Evolutionary conservation across 2,113 vertebrate genomes (phyloP).

Genomic region (Gavia stellata): DNA sequence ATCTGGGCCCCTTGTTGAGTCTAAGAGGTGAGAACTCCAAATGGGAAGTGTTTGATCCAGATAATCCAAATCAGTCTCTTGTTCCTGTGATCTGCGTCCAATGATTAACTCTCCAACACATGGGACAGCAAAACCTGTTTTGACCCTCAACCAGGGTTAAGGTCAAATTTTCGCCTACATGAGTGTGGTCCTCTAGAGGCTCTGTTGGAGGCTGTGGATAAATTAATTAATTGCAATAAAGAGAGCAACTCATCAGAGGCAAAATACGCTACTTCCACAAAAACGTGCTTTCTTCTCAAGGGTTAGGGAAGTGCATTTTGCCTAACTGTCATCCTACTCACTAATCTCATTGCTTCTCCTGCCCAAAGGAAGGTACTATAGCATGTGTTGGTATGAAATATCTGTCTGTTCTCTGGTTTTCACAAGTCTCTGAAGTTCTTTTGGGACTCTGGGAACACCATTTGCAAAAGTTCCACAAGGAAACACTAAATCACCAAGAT

Average conservation of each 20-base stretch:
- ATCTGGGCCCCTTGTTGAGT: neutral
- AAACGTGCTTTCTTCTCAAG: neutral
- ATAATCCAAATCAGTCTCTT: neutral
- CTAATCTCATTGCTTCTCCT: neutral
- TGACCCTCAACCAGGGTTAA: neutral
- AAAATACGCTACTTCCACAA: neutral
- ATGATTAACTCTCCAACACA: neutral
- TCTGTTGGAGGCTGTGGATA: neutral
- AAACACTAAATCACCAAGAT: neutral
- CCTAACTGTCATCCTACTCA: neutral
- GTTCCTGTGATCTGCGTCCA: neutral
- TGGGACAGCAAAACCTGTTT: neutral
- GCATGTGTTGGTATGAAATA: neutral
- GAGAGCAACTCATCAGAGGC: neutral
- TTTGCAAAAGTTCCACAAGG: neutral
- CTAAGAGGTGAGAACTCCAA: neutral
- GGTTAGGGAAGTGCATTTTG: neutral
- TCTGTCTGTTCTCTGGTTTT: neutral
- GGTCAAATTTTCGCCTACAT: neutral
- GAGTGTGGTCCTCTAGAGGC: neutral
- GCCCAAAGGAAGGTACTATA: neutral
- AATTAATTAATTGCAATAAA: neutral
- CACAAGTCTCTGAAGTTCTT: neutral
- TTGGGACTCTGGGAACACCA: neutral
- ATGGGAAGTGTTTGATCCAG: neutral